Base-by-base conservation (phyloP, 2,888 invertebrate genomes). In the Pilophorus perplexus region DNA sequence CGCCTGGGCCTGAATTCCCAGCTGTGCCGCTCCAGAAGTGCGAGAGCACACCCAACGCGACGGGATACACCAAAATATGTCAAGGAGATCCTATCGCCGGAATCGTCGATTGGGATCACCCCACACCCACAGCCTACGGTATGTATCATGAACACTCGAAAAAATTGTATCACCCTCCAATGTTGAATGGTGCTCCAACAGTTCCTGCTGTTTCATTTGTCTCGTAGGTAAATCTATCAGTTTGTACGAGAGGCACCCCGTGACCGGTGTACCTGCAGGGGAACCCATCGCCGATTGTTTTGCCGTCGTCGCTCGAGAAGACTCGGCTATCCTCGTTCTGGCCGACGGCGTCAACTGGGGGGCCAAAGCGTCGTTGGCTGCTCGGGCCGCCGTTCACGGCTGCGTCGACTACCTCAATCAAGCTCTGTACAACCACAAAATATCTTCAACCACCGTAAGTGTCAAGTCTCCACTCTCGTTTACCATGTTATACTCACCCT, bases 281-380 rank as follows among this genome's bases (percentile, higher is more conserved):
- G 88, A 88, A 76, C 93, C 93, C 0, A 88, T 93, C 70, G 93
- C 93, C 14, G 93, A 93, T 78, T 89, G 90, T 73, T 93, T 89
- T 78, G 92, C 88, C 1, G 80, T 93, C 68, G 86, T 85, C 37
- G 82, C 84, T 3, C 79, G 85, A 55, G 80, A 81, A n/a, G 88
- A 91, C 78, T 87, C 85, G 69, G 86, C 88, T 14, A 81, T 91
- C 66, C 79, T 93, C 76, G 87, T 88, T 12, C 81, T 93, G 66
- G 93, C 92, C 2, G 93, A 93, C 79, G 93, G 93, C 22, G 93
- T 93, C 1, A 93, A 93, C 78, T 93, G 93, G 93, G 93, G 93
- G 77, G 88, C 90, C 75, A 90, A 90, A 74, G 89, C 92, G 20
- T 84, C 88, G 67, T 78, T 90, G 71, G 91, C 91, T 14, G 90